phyloP scores from a whole-genome alignment of 2,888 invertebrate genomes.

The Agapostemon virescens region DNA sequence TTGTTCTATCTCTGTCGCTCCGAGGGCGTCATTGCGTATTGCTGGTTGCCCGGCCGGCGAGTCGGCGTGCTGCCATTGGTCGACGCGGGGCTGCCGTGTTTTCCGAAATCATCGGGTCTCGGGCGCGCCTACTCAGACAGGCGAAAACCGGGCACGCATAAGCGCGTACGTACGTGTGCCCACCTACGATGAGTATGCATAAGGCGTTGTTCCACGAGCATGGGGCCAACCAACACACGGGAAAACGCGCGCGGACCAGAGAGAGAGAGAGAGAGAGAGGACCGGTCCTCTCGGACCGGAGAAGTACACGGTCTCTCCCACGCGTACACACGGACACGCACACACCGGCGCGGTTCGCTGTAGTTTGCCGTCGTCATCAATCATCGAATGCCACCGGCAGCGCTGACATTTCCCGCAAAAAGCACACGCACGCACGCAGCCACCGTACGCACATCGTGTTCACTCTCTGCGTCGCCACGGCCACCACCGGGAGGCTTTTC shows the following conservation, averaged over 20 bases:
- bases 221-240: slow-evolving; percentile 41
- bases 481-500: slow-evolving; percentile 7
- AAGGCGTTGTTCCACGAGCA: slow-evolving; percentile 59
- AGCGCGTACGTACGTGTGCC: slow-evolving; percentile 50
- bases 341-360: slow-evolving; percentile 14
- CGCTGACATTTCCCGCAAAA: slow-evolving; percentile 76
- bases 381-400: slow-evolving; percentile 79
- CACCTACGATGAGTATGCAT: slow-evolving; percentile 64
- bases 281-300: slow-evolving; percentile 19
- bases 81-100: slow-evolving; percentile 67
- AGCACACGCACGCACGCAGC: slow-evolving; percentile 72
- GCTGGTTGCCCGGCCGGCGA: slow-evolving; percentile 65
- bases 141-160: slow-evolving; percentile 57
- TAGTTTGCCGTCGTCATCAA: slow-evolving; percentile 77
- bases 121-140: slow-evolving; percentile 56
- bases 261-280: no score
- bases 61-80: slow-evolving; percentile 69
- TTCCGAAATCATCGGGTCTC: slow-evolving; percentile 74
- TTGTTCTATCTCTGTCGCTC: slow-evolving; percentile 59
- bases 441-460: slow-evolving; percentile 64
- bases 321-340: slow-evolving; percentile 42
- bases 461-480: slow-evolving; percentile 54
- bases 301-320: slow-evolving; percentile 28
- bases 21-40: slow-evolving; percentile 72
- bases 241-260: background rate